Base-by-base conservation (phyloP, 1,140 invertebrate species). In the Pararge aegeria region DNA sequence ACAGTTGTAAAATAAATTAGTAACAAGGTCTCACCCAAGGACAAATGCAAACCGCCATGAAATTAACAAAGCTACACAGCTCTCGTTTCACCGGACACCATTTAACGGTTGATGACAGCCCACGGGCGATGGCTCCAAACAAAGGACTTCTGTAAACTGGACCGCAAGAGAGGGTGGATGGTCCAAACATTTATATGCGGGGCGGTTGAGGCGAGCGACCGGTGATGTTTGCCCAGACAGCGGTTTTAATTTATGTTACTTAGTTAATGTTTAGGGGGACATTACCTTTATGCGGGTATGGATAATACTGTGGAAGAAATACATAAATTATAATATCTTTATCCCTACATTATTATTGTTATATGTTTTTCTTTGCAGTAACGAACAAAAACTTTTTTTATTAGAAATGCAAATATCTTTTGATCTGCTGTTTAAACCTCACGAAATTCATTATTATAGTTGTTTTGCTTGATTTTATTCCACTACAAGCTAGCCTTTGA, bases 51-150 rank as follows among this genome's bases (percentile, higher is more conserved):
- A 75, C 72, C 71, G 67, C 70, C 73, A 73, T 82, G 77, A 82
- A 86, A 83, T 83, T 79, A 86, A 81, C 83, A 82, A 78, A 80
- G 75, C 74, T 75, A 73, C 65, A 66, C 63, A 60, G 63, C 55
- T 60, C 66, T 71, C 66, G 65, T 75, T 77, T 61, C 66, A 65
- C 68, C 70, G 70, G 66, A 65, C 73, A 72, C 30, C 73, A 64
- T 79, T 82, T 80, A 81, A 81, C 73, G 73, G 73, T 76, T 83
- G 82, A 85, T 75, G 82, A 83, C 78, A 78, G 68, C 67, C 78
- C 78, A 78, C 71, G 73, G 78, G 74, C 75, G 56, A 72, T 67
- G 70, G 61, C 66, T 70, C 61, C 68, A 77, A 80, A 83, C 82
- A 85, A 83, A 83, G 78, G 78, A 70, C 70, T 72, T 62, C 68